Evolutionary conservation across 1,140 invertebrate species (phyloP).

Genomic region (Caenorhabditis inopinata): DNA sequence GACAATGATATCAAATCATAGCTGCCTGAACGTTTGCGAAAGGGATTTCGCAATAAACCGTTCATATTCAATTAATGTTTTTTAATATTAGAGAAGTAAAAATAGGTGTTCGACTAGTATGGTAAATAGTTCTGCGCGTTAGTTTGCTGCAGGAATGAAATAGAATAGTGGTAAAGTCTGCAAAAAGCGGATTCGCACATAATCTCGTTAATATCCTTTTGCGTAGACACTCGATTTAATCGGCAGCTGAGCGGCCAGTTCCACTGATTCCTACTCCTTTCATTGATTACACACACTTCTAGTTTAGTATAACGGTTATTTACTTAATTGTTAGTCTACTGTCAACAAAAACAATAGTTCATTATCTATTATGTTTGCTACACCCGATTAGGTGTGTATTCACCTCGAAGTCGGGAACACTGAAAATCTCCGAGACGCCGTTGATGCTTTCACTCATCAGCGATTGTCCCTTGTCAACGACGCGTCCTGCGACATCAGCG

Average conservation of each 20-base stretch:
- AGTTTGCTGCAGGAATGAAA: not conserved
- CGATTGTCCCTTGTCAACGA: conserved; percentile 35
- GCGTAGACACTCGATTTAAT: not conserved
- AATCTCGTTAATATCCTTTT: conserved; percentile 33
- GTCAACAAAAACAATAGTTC: not conserved
- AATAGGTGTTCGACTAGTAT: too few relatives aligned
- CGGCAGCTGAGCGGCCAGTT: not conserved
- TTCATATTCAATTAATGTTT: not conserved
- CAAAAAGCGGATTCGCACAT: not conserved
- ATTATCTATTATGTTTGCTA: too few relatives aligned
- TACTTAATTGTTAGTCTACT: not conserved
- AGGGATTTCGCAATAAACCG: not conserved
- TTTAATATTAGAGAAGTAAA: not conserved
- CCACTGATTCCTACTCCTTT: not conserved
- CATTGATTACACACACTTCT: not conserved
- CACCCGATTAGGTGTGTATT: too few relatives aligned
- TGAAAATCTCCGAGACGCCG: conserved; percentile 37
- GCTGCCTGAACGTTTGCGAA: conserved; percentile 9
- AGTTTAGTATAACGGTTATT: not conserved
- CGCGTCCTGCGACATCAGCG: conserved; percentile 15
- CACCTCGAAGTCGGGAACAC: conserved; percentile 34
- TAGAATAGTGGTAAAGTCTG: not conserved
- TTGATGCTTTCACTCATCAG: conserved; percentile 41
- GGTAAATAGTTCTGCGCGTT: too few relatives aligned
- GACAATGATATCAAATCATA: not conserved